phyloP scores from a whole-genome alignment of 2,888 invertebrate species.

The Apotomis betuletana region DNA sequence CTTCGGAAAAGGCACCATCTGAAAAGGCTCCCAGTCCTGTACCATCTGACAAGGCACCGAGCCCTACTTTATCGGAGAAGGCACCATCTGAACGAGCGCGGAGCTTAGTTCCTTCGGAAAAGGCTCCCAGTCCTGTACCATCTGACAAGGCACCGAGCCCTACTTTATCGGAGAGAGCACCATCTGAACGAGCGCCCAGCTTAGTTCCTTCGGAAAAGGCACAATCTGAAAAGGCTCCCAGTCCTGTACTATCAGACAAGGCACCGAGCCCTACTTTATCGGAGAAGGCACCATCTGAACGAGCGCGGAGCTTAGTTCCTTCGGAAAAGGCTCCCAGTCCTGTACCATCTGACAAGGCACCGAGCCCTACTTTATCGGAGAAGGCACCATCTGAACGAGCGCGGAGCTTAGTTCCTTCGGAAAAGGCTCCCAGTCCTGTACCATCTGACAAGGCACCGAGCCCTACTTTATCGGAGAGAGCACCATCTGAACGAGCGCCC shows the following conservation, averaged over 20 bases:
- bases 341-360: constrained; percentile 29
- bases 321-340: too few species aligned
- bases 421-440: constrained; percentile 27
- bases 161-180: background rate
- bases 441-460: constrained; percentile 30
- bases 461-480: background rate
- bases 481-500: too few species aligned
- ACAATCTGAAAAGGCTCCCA: constrained; percentile 30
- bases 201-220: too few species aligned
- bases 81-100: constrained; percentile 1
- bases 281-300: too few species aligned
- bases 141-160: background rate
- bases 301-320: too few species aligned
- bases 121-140: too few species aligned
- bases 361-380: constrained; percentile 21
- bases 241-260: background rate
- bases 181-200: constrained; percentile 34
- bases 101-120: too few species aligned
- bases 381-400: background rate
- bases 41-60: background rate
- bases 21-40: constrained; percentile 23
- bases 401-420: background rate
- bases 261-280: background rate
- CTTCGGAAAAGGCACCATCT: too few species aligned
- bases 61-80: constrained; percentile 8